These are phyloP conservation scores for Aptenodytes patagonicus DNA, from an alignment of 2,113 vertebrate species.

Conservation along the genomic window DNA sequence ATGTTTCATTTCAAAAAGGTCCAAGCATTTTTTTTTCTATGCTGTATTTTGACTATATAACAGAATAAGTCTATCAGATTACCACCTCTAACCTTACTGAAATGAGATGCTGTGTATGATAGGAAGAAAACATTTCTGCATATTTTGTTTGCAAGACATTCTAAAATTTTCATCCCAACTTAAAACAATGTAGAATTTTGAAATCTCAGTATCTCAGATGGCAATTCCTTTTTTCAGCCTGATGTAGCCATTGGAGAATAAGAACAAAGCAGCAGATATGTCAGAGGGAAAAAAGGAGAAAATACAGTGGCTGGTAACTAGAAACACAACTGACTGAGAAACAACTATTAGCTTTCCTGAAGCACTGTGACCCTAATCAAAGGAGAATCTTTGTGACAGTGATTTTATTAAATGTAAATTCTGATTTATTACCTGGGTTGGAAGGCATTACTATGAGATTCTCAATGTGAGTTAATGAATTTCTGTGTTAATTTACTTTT, in stretches of 20 bases:
- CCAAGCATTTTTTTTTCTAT: not conserved
- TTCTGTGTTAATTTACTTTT: not conserved
- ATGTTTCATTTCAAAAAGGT: not conserved
- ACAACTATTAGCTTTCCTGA: not conserved
- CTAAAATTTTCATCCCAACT: not conserved
- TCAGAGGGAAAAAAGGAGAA: not conserved
- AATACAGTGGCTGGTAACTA: not conserved
- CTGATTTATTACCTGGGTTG: not conserved
- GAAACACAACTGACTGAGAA: not conserved
- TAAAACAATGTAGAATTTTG: not conserved
- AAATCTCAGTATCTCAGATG: not conserved
- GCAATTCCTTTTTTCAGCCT: not conserved
- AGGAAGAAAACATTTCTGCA: not conserved
- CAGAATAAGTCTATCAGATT: not conserved
- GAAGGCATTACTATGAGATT: not conserved
- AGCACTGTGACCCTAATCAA: not conserved
- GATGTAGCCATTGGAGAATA: not conserved
- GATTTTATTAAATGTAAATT: conserved; percentile 18
- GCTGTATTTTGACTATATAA: not conserved
- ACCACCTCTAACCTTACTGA: not conserved
- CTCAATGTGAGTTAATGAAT: not conserved
- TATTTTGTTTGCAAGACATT: not conserved
- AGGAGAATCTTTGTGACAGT: not conserved
- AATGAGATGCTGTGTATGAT: not conserved
- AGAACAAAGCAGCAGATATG: not conserved